Evolutionary conservation across 2,797 vertebrate genomes (phyloP).

Genomic region (Rousettus madagascariensis): DNA sequence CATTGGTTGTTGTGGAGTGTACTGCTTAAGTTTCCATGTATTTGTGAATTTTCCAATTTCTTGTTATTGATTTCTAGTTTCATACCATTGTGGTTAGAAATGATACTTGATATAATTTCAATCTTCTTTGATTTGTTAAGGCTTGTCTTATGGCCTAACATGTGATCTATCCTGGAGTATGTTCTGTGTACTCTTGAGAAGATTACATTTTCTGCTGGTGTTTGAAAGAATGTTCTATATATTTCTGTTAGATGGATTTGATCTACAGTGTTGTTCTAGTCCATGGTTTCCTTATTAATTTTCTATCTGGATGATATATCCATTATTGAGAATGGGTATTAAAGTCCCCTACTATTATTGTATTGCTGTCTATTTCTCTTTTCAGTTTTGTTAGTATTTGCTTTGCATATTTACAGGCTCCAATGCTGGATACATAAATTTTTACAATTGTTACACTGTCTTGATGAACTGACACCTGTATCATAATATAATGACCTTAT

Average conservation of each 20-base stretch:
- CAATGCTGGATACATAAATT: background rate
- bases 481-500: background rate
- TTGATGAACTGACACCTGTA: background rate
- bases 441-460: background rate
- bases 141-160: background rate
- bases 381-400: background rate
- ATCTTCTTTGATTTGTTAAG: background rate
- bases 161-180: background rate
- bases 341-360: background rate
- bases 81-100: background rate
- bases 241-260: background rate
- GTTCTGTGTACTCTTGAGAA: background rate
- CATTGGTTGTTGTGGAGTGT: background rate
- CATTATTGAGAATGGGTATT: background rate
- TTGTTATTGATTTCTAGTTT: background rate
- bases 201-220: background rate
- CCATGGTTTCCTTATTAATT: background rate
- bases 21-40: background rate
- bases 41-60: background rate
- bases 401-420: background rate
- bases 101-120: background rate
- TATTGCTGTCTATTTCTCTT: background rate
- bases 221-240: background rate
- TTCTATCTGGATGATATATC: background rate
- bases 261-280: background rate